A percentile compares a stretch with the other conserved stretches of the same genome.
Evolutionary conservation across 2,797 vertebrate genomes (phyloP).

Genomic region (Euphonia xanthogaster): DNA sequence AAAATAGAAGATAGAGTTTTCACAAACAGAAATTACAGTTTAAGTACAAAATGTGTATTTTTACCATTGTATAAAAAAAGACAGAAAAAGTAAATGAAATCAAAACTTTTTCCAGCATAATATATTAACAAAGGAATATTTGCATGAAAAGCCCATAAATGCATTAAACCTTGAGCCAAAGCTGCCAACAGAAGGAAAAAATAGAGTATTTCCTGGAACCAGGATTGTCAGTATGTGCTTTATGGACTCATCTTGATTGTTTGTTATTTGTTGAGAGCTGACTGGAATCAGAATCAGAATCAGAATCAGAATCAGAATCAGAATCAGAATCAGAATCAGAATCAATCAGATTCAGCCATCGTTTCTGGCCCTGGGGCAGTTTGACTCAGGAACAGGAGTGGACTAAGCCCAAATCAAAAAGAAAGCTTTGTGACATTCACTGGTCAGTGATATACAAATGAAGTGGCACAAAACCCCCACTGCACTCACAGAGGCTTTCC

Average conservation of each 20-base stretch:
- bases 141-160: background rate
- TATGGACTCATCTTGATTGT: background rate
- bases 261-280: background rate
- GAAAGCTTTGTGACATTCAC: background rate
- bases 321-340: slow-evolving; percentile 14
- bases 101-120: background rate
- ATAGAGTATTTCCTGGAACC: background rate
- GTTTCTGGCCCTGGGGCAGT: background rate
- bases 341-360: background rate
- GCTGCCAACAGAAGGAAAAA: background rate
- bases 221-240: background rate
- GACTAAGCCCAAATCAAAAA: background rate
- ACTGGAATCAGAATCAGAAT: slow-evolving; percentile 18
- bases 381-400: background rate
- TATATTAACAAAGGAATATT: background rate
- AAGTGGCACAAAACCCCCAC: fast-evolving
- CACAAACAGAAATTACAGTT: background rate
- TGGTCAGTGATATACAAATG: background rate
- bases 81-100: background rate
- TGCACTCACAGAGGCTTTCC: background rate
- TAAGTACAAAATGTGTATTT: background rate
- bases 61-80: background rate
- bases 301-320: background rate
- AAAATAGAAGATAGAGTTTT: background rate
- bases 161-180: background rate